phyloP scores from a whole-genome alignment of 1,140 invertebrate species.

The Nomia melanderi region DNA sequence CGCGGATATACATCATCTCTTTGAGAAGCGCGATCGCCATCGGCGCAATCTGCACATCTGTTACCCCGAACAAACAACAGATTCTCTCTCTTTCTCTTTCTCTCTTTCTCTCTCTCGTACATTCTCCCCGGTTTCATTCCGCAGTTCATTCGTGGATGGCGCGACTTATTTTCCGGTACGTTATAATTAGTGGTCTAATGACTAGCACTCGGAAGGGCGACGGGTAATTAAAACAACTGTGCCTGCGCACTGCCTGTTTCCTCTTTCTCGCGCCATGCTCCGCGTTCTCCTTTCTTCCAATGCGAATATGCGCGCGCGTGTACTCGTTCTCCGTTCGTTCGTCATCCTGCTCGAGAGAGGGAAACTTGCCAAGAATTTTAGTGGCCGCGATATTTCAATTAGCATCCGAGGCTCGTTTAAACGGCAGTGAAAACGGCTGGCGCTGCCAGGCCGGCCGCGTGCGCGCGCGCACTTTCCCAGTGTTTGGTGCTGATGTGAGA shows the following conservation, averaged over 20 bases:
- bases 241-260: constrained; percentile 39
- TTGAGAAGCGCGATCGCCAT: background rate
- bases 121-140: background rate
- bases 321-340: constrained; percentile 32
- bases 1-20: background rate
- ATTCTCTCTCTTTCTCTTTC: constrained; percentile 10
- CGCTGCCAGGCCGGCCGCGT: constrained; percentile 32
- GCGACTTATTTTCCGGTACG: constrained; percentile 77
- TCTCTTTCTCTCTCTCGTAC: background rate
- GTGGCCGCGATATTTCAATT: constrained; percentile 80
- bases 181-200: constrained; percentile 82
- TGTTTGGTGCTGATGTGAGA: constrained; percentile 17
- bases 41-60: background rate
- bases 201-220: constrained; percentile 76
- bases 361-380: constrained; percentile 77
- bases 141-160: constrained; percentile 61
- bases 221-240: constrained; percentile 80
- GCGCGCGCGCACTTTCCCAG: background rate
- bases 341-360: constrained; percentile 29
- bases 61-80: constrained; percentile 12
- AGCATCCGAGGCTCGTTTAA: constrained; percentile 74
- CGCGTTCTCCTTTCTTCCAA: constrained; percentile 21
- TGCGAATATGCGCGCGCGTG: background rate
- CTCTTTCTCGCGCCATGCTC: constrained; percentile 50
- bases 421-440: constrained; percentile 66